A percentile compares a stretch with the other conserved stretches of the same genome.
Evolutionary conservation across 2,797 vertebrate species (phyloP).

Genomic region (Chromobotia macracanthus): DNA sequence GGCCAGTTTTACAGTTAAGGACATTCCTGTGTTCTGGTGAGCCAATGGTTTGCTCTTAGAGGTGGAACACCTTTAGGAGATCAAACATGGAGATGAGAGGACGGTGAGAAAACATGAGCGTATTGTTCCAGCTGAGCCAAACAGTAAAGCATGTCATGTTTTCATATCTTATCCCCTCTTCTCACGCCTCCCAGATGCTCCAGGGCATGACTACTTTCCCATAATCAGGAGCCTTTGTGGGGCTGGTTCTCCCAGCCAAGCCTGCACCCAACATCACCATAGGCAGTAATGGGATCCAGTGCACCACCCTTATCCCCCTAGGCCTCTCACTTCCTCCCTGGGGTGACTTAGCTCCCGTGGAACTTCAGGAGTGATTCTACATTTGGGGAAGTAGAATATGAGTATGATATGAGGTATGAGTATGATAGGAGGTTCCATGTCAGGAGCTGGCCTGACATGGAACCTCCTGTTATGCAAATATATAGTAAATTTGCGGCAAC

Average conservation of each 20-base stretch:
- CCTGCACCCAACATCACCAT: slow-evolving; percentile 55
- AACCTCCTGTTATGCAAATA: slow-evolving; percentile 48
- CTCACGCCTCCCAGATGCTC: slow-evolving; percentile 68
- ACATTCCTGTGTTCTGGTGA: slow-evolving; percentile 65
- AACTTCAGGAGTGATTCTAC: slow-evolving; percentile 59
- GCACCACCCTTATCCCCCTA: slow-evolving; percentile 50
- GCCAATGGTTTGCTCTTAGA: slow-evolving; percentile 58
- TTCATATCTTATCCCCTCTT: slow-evolving; percentile 74
- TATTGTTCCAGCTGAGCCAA: slow-evolving; percentile 69
- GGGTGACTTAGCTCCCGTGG: slow-evolving; percentile 45
- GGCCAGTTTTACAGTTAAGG: slow-evolving; percentile 59
- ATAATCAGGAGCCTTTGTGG: slow-evolving; percentile 67
- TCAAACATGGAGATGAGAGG: slow-evolving; percentile 67
- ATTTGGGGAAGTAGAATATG: slow-evolving; percentile 61
- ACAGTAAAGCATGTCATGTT: slow-evolving; percentile 75
- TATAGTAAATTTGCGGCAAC: slow-evolving; percentile 52
- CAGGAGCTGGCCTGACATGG: slow-evolving; percentile 60
- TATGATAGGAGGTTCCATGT: too few relatives aligned
- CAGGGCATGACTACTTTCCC: slow-evolving; percentile 72
- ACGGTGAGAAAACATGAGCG: slow-evolving; percentile 56
- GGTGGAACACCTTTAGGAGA: slow-evolving; percentile 68
- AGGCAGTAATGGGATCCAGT: slow-evolving; percentile 58
- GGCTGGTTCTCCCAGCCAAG: slow-evolving; percentile 68
- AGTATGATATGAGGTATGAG: too few relatives aligned
- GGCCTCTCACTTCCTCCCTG: slow-evolving; percentile 54